phyloP scores from a whole-genome alignment of 2,113 vertebrate species.

The Falcunculus frontatus region DNA sequence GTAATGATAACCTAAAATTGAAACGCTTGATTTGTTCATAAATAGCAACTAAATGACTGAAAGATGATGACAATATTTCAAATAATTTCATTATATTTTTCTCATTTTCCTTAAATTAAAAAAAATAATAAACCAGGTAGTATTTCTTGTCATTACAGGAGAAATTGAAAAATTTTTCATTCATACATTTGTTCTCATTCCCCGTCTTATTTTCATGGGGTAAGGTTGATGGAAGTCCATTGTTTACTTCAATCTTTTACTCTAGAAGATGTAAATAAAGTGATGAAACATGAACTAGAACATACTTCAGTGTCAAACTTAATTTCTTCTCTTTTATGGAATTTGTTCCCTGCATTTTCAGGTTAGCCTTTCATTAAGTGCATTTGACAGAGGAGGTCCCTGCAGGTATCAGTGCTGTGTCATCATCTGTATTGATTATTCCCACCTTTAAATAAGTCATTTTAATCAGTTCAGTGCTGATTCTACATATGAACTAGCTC shows the following conservation, averaged over 20 bases:
- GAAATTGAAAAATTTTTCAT: neutral
- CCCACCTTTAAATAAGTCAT: neutral
- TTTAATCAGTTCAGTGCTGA: neutral
- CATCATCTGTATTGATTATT: neutral
- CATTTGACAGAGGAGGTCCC: neutral
- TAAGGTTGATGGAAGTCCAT: neutral
- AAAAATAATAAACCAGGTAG: neutral
- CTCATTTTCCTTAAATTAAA: neutral
- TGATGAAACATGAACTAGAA: neutral
- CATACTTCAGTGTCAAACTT: neutral
- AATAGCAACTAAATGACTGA: neutral
- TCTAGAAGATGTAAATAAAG: neutral
- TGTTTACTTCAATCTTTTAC: neutral
- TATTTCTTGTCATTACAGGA: neutral
- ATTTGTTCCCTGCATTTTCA: neutral
- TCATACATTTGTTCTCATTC: neutral
- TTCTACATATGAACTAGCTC: neutral
- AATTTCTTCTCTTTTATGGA: neutral
- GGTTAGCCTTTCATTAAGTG: neutral
- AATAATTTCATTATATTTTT: neutral
- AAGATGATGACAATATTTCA: neutral
- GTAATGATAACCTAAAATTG: neutral
- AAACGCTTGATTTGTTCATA: neutral
- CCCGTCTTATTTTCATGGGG: neutral
- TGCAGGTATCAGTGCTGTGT: neutral